Percentiles rank a stretch among this genome's conserved stretches.
Evolutionary conservation across 2,797 vertebrate species (phyloP).

Genomic region (Gallinago nigripennis): DNA sequence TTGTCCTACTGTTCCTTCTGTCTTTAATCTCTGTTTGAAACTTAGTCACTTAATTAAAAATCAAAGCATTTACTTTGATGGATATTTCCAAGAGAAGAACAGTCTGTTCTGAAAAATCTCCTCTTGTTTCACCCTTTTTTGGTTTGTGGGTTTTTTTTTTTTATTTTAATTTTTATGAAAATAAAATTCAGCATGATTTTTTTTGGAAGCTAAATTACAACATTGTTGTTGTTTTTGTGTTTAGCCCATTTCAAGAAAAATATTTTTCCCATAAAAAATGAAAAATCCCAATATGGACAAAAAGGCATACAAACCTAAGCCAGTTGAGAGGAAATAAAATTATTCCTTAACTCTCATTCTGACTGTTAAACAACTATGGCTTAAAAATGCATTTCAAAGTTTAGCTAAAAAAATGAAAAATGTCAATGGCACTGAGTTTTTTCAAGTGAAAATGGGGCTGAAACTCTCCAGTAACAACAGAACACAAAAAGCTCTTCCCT

Average conservation of each 20-base stretch:
- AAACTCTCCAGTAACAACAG: neutral
- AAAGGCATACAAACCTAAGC: neutral
- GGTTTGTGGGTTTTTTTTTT: neutral
- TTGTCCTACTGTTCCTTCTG: neutral
- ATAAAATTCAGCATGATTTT: neutral
- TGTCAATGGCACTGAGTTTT: neutral
- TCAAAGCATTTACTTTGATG: neutral
- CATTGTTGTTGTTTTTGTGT: neutral
- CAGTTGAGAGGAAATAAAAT: neutral
- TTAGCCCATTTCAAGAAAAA: neutral
- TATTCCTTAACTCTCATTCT: conserved; percentile 16
- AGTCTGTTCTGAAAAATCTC: neutral
- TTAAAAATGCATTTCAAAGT: conserved; percentile 13
- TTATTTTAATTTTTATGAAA: neutral
- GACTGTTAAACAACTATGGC: neutral
- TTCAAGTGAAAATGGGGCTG: neutral
- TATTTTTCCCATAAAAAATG: neutral
- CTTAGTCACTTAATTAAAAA: neutral
- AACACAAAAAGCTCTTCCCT: neutral
- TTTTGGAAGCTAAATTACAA: neutral
- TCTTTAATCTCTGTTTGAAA: neutral
- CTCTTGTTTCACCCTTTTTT: neutral
- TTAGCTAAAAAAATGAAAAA: conserved; percentile 25
- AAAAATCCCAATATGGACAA: neutral
- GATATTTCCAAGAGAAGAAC: neutral